Base-by-base conservation (phyloP, 2,888 invertebrate genomes). In the Chalcis sispes region DNA sequence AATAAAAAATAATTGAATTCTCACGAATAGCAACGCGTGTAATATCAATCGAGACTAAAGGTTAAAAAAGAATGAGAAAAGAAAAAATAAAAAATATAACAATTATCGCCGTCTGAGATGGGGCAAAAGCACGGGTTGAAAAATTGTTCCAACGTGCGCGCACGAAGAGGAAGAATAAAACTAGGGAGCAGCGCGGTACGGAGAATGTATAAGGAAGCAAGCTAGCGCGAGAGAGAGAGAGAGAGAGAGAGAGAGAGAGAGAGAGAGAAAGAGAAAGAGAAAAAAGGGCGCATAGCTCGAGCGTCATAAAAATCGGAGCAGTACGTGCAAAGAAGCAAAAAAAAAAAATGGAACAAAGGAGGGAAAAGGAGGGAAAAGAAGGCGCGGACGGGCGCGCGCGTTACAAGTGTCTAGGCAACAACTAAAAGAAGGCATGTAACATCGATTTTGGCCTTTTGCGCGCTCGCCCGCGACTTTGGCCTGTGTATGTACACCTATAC, bases 371-470 rank as follows among this genome's bases (percentile, higher is more conserved):
- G 15, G 40, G 1, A 40, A 1, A 15, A 5, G 42, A 0, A 15
- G 42, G 42, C 1, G 42, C 27, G 54, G 23, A 13, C 10, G 20
- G 52, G 20, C 23, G 25, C 13, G 25, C 50, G 46, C 15, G 61
- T 75, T 64, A 62, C 74, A 75, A 75, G 64, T 69, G 64, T 75
- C 56, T 75, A 75, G 74, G 69, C 48, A 75, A 75, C 74, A 75
- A 69, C 69, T 58, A 61, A 75, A 69, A 75, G 64, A 58, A 69
- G 32, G 74, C 69, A 64, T 58, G 74, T 69, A 69, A 56, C 69
- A 75, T 75, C 69, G 74, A 75, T 75, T 75, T 75, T 75, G 74
- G 69, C 27, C 61, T 66, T 46, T 61, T 52, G 46, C 46, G 42
- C n/a, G 18, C 5, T 1, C 23, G 40, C 20, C 25, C 20, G 48